Conservation (phyloP, 2,797 vertebrate species). For the Synaphobranchus kaupii region DNA sequence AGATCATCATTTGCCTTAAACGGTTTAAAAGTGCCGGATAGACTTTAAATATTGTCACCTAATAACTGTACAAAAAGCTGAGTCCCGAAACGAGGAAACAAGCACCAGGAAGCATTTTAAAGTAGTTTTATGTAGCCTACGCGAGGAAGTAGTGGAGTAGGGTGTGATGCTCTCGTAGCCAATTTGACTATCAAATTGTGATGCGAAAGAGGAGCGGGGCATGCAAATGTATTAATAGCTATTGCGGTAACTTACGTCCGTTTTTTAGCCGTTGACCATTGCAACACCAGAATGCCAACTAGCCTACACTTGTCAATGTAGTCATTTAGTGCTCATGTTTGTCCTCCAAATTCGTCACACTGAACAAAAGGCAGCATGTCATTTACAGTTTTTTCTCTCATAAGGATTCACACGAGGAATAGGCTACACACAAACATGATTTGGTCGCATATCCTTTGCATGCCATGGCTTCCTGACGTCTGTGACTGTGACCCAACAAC, state of each 20-base stretch:
- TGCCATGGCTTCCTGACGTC: too few species aligned
- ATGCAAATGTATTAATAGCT: neutral
- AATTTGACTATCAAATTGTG: slow-evolving; percentile 15
- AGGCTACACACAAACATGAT: neutral
- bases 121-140: neutral
- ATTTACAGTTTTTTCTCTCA: too few species aligned
- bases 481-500: too few species aligned
- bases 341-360: neutral
- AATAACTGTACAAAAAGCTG: neutral
- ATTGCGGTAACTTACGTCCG: neutral
- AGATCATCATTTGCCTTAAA: slow-evolving; percentile 2
- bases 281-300: neutral
- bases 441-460: too few species aligned
- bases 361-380: neutral
- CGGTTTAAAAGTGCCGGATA: neutral
- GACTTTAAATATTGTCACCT: neutral
- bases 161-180: neutral
- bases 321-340: too few species aligned
- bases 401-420: too few species aligned
- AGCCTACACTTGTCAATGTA: neutral
- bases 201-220: neutral
- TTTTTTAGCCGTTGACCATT: neutral
- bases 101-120: neutral
- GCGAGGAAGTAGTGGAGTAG: slow-evolving; percentile 17
- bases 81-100: slow-evolving; percentile 14